Conservation (phyloP, 2,888 invertebrate species). For the Acrobasis consociella region DNA sequence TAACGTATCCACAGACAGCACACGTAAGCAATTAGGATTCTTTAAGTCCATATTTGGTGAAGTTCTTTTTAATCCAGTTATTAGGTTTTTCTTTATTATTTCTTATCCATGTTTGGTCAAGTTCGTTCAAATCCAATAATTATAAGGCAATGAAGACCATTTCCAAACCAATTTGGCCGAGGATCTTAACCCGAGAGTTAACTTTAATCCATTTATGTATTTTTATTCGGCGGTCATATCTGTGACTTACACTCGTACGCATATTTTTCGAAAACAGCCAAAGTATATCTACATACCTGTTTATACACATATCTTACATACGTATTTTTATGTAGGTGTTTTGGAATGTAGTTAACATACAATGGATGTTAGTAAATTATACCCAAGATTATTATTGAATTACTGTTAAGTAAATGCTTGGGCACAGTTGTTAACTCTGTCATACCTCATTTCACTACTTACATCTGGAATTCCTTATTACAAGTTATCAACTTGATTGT, state of each 20-base stretch:
- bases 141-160: not conserved
- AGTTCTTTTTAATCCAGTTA: not conserved
- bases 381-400: not conserved
- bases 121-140: not conserved
- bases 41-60: not conserved
- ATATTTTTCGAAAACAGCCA: not conserved
- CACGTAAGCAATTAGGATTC: no score
- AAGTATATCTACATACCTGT: no score
- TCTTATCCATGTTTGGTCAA: not conserved
- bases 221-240: not conserved
- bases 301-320: no score
- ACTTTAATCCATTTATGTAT: not conserved
- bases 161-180: not conserved
- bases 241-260: not conserved
- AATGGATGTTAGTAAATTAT: constrained; percentile 4
- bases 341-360: constrained; percentile 7
- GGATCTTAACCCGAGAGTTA: not conserved
- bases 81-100: not conserved
- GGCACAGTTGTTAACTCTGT: no score
- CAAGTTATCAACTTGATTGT: not conserved
- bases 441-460: no score
- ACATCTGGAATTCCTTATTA: no score
- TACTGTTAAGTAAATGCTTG: not conserved
- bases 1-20: no score
- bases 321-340: not conserved